Conservation (phyloP, 2,888 invertebrate species). For the Chymomyza procnemis region DNA sequence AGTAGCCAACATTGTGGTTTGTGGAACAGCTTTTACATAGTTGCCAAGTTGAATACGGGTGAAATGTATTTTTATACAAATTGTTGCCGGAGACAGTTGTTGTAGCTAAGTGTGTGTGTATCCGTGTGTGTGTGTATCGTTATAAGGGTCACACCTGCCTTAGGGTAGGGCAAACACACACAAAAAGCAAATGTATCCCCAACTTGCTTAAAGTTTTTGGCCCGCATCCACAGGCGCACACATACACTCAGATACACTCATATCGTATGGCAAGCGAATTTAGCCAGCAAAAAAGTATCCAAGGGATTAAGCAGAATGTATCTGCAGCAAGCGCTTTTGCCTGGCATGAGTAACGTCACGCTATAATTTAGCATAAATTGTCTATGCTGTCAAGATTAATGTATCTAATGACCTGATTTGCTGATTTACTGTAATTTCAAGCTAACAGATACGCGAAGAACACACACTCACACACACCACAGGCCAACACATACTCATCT, state of each 20-base stretch:
- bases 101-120: too few relatives aligned
- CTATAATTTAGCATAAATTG: constrained; percentile 71
- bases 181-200: background rate
- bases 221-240: background rate
- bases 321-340: constrained; percentile 13
- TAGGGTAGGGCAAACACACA: background rate
- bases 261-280: constrained; percentile 2
- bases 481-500: background rate
- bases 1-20: background rate
- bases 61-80: background rate
- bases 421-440: constrained; percentile 73
- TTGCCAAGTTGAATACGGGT: background rate
- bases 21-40: background rate
- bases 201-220: background rate
- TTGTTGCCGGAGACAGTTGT: background rate
- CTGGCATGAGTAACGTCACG: constrained; percentile 37
- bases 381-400: constrained; percentile 72
- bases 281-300: constrained; percentile 33
- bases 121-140: too few relatives aligned
- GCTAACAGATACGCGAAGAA: constrained; percentile 44
- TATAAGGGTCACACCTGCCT: constrained; percentile 18
- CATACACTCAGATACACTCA: background rate
- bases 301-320: constrained; percentile 48
- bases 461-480: constrained; percentile 23
- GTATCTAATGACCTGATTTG: constrained; percentile 74